Percentiles rank a stretch among this genome's conserved stretches.
These are phyloP conservation scores for Acronicta psi DNA, from an alignment of 2,888 invertebrate genomes.

Conservation along the genomic window DNA sequence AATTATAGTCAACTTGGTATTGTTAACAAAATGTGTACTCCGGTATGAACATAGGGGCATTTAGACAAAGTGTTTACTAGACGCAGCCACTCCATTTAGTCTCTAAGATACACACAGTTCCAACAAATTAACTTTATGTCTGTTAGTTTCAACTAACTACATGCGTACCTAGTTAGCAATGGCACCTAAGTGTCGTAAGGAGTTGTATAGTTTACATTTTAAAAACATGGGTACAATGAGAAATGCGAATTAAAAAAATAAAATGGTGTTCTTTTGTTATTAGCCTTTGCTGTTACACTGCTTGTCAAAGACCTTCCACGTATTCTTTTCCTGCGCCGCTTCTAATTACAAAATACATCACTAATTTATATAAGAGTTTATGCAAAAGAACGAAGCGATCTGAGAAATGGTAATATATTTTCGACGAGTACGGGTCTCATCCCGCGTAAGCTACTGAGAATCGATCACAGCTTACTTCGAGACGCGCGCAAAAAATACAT, in stretches of 20 bases:
- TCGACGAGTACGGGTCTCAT: slow-evolving; percentile 52
- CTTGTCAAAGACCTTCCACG: no score
- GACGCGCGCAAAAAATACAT: slow-evolving; percentile 64
- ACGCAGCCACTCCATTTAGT: slow-evolving; percentile 5
- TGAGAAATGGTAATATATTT: slow-evolving; percentile 60
- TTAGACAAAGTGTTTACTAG: slow-evolving; percentile 20
- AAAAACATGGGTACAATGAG: neutral
- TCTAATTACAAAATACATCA: neutral
- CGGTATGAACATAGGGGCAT: slow-evolving; percentile 12
- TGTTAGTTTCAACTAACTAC: neutral
- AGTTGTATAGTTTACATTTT: neutral
- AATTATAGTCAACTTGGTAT: slow-evolving; percentile 23
- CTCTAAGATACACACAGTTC: neutral
- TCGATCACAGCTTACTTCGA: slow-evolving; percentile 65
- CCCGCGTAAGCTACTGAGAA: slow-evolving; percentile 65
- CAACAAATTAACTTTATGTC: neutral
- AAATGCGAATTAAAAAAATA: neutral
- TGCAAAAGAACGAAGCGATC: slow-evolving; percentile 56
- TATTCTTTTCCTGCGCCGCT: no score
- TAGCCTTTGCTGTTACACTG: no score
- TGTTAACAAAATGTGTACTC: slow-evolving; percentile 29
- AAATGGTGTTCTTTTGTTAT: no score
- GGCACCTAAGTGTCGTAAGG: neutral
- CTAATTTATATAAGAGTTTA: slow-evolving; percentile 14
- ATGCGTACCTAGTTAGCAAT: neutral